Conservation (phyloP, 1,140 invertebrate species). For the Drosophila pachea region DNA sequence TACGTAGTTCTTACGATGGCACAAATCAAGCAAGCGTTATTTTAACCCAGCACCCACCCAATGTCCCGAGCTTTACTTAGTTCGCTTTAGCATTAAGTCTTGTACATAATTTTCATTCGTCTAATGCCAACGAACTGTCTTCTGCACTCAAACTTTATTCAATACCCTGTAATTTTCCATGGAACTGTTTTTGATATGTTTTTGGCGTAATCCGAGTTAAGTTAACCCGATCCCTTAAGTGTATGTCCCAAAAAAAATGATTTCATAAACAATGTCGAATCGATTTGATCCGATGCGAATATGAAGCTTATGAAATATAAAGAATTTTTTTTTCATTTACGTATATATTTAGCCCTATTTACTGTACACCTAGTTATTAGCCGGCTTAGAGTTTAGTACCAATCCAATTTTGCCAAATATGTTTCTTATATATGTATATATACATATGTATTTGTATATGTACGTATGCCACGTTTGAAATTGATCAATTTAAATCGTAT, state of each 20-base stretch:
- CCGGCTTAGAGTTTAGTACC: constrained; percentile 49
- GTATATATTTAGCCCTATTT: constrained; percentile 26
- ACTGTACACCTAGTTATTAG: constrained; percentile 39
- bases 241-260: constrained; percentile 11
- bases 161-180: constrained; percentile 1
- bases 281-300: neutral
- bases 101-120: constrained; percentile 65
- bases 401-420: constrained; percentile 75
- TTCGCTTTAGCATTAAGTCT: constrained; percentile 41
- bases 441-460: constrained; percentile 6
- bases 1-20: constrained; percentile 28
- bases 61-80: constrained; percentile 33
- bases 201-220: constrained; percentile 4
- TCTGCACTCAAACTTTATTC: constrained; percentile 34
- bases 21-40: constrained; percentile 16
- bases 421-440: constrained; percentile 52
- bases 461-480: constrained; percentile 17
- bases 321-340: constrained; percentile 8
- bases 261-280: too few relatives aligned
- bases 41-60: constrained; percentile 33
- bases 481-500: constrained; percentile 10
- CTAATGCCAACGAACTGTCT: constrained; percentile 22
- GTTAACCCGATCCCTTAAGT: constrained; percentile 5
- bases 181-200: constrained; percentile 52
- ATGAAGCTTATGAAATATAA: constrained; percentile 15